Evolutionary conservation across 1,140 invertebrate genomes (phyloP).

Genomic region (Leptopilina clavipes): DNA sequence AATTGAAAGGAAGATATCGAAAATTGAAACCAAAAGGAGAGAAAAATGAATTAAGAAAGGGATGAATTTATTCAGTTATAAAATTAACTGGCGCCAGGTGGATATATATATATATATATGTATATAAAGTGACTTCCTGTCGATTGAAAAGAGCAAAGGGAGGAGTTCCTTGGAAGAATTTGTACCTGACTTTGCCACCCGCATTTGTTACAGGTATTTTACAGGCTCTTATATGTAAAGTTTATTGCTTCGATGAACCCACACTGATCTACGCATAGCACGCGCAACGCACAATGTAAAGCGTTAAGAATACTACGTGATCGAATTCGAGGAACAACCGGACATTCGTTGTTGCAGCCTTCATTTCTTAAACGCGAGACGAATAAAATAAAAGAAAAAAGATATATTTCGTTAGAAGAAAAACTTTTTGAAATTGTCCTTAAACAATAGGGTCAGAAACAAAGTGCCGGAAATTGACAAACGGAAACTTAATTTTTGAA

Average conservation of each 20-base stretch:
- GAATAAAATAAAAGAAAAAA: slow-evolving; percentile 58
- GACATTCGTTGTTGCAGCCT: slow-evolving; percentile 60
- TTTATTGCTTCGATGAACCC: slow-evolving; percentile 32
- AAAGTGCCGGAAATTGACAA: slow-evolving; percentile 5
- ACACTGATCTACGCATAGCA: slow-evolving; percentile 62
- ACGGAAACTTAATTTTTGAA: neutral
- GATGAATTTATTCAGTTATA: neutral
- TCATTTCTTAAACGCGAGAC: slow-evolving; percentile 55
- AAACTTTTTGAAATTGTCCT: neutral
- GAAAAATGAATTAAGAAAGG: neutral
- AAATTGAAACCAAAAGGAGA: no score
- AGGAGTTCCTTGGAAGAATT: slow-evolving; percentile 6
- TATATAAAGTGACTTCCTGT: slow-evolving; percentile 22
- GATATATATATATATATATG: neutral
- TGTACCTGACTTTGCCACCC: slow-evolving; percentile 29
- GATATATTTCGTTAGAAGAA: slow-evolving; percentile 61
- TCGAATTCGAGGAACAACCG: slow-evolving; percentile 63
- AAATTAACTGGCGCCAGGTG: neutral
- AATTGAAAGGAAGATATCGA: neutral
- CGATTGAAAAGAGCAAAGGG: neutral
- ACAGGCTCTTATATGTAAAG: slow-evolving; percentile 18
- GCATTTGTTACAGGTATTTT: slow-evolving; percentile 42
- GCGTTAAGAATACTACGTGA: slow-evolving; percentile 64
- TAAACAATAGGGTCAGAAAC: slow-evolving; percentile 19
- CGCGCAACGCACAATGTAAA: slow-evolving; percentile 67